phyloP scores from a whole-genome alignment of 2,113 vertebrate genomes.

The Protobothrops mucrosquamatus region DNA sequence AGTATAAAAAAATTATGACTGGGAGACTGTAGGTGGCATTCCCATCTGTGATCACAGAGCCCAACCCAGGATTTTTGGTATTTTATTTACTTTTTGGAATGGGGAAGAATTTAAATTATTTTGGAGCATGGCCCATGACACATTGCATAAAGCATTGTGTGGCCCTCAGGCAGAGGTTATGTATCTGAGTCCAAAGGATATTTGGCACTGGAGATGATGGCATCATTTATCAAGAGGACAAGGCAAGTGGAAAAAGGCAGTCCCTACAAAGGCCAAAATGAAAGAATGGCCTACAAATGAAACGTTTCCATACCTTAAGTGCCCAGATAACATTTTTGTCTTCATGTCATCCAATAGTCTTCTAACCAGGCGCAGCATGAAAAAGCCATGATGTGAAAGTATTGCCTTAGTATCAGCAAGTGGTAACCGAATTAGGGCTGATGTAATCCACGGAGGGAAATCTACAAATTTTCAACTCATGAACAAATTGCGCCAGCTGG shows the following conservation, averaged over 20 bases:
- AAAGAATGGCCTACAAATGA: conserved; percentile 40
- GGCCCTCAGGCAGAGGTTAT: not conserved
- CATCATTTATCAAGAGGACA: not conserved
- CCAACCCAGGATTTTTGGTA: not conserved
- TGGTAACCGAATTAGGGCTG: not conserved
- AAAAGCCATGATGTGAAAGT: not conserved
- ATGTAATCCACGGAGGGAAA: not conserved
- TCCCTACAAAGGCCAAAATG: not conserved
- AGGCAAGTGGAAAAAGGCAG: not conserved
- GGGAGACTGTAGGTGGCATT: not conserved
- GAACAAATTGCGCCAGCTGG: not conserved
- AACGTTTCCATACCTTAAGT: not conserved
- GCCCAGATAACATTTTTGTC: not conserved
- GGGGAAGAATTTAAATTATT: not conserved
- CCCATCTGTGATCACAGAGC: not conserved
- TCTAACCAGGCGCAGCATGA: not conserved
- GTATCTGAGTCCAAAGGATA: not conserved
- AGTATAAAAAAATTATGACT: not conserved
- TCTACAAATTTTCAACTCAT: not conserved
- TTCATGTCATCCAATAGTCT: not conserved
- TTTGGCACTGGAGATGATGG: not conserved
- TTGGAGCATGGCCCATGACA: not conserved
- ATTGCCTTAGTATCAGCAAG: not conserved
- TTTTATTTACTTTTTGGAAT: not conserved
- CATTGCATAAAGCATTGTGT: not conserved